A percentile compares a stretch with the other conserved stretches of the same genome.
These are phyloP conservation scores for Furcula furcula DNA, from an alignment of 2,888 invertebrate species.

Conservation along the genomic window DNA sequence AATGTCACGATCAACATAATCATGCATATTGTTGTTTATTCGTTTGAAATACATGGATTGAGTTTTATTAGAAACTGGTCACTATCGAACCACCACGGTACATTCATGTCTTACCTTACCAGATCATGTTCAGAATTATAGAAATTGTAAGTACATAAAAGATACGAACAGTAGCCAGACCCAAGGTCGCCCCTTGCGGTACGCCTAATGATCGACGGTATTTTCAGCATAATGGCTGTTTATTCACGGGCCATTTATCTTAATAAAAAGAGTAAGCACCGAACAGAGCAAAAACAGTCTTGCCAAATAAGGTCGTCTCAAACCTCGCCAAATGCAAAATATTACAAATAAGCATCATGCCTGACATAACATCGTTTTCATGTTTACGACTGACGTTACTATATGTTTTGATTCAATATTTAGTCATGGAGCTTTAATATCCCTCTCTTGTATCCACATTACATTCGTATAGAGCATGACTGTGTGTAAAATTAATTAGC, in stretches of 20 bases:
- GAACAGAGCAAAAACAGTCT: conserved; percentile 25
- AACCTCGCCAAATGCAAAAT: conserved; percentile 25
- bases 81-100: too few relatives aligned
- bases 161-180: conserved; percentile 16
- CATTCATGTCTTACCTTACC: too few relatives aligned
- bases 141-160: too few relatives aligned
- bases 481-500: conserved; percentile 29
- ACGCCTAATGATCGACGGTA: conserved; percentile 25
- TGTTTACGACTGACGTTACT: conserved; percentile 3
- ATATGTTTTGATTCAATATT: too few relatives aligned
- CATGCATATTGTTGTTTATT: too few relatives aligned
- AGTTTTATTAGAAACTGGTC: too few relatives aligned
- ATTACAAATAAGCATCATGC: neutral
- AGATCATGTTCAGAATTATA: too few relatives aligned
- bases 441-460: neutral
- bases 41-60: too few relatives aligned
- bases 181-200: conserved; percentile 32
- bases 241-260: conserved; percentile 38
- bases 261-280: conserved; percentile 32
- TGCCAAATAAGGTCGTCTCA: conserved; percentile 32
- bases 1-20: conserved; percentile 34
- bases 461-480: neutral
- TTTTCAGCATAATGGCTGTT: conserved; percentile 27
- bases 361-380: conserved; percentile 15
- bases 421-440: neutral